Conservation (phyloP, 2,797 vertebrate species). For the Pangasius djambal region DNA sequence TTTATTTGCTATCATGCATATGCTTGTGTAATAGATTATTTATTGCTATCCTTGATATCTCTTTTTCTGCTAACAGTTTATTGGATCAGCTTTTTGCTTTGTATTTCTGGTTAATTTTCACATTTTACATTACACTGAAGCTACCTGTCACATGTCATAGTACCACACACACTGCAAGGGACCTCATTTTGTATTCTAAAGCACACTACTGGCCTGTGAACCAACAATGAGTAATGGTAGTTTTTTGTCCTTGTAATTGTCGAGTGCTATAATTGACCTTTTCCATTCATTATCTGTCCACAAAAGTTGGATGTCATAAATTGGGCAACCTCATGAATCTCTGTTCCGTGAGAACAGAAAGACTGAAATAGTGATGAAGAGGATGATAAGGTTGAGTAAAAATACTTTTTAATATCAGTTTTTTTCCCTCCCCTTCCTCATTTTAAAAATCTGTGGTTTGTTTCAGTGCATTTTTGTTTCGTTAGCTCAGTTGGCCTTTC, state of each 20-base stretch:
- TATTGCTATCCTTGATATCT: background rate
- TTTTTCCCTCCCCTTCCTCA: too few species aligned
- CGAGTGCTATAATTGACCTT: background rate
- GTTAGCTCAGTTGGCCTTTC: slow-evolving; percentile 18
- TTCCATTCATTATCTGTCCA: background rate
- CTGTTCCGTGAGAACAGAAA: background rate
- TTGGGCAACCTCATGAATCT: background rate
- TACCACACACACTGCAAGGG: background rate
- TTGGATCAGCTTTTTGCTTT: background rate
- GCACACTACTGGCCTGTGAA: background rate
- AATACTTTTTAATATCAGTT: background rate
- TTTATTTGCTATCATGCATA: background rate
- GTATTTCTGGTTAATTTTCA: background rate
- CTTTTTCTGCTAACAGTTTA: background rate
- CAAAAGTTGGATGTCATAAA: background rate
- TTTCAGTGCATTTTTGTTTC: slow-evolving; percentile 44
- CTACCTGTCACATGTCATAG: background rate
- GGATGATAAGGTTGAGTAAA: slow-evolving; percentile 1
- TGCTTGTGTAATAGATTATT: background rate
- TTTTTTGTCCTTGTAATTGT: background rate
- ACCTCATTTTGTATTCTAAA: background rate
- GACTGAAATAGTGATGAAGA: slow-evolving; percentile 15
- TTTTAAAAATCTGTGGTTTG: slow-evolving; percentile 25
- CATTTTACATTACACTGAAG: background rate
- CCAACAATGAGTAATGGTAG: background rate